Conservation (phyloP, 2,113 vertebrate genomes). For the Vulpes vulpes region DNA sequence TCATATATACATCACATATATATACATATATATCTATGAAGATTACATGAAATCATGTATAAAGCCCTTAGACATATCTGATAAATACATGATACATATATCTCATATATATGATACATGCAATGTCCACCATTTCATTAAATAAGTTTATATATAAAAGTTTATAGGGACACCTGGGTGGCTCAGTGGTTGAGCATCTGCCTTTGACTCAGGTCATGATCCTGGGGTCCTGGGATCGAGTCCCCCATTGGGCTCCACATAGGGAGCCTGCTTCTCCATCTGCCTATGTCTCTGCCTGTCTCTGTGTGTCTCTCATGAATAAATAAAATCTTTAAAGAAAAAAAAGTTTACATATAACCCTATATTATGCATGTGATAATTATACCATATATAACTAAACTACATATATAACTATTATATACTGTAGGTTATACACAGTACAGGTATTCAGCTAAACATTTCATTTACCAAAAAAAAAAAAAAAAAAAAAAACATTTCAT, state of each 20-base stretch:
- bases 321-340: no score
- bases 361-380: not conserved
- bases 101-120: not conserved
- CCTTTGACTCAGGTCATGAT: no score
- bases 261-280: no score
- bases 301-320: no score
- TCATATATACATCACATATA: not conserved
- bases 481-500: not conserved
- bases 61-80: not conserved
- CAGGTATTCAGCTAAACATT: not conserved
- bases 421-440: not conserved
- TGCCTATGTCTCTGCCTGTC: no score
- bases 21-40: not conserved
- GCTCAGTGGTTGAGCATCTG: no score
- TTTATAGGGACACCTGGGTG: not conserved
- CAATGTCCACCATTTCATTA: not conserved
- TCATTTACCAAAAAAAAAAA: no score
- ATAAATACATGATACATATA: not conserved
- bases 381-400: not conserved
- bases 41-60: not conserved
- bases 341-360: not conserved
- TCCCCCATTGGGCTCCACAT: no score
- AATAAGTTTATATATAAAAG: not conserved
- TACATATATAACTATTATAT: not conserved
- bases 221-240: no score